A percentile compares a stretch with the other conserved stretches of the same genome.
Evolutionary conservation across 2,797 vertebrate genomes (phyloP).

Genomic region (Todus mexicanus): DNA sequence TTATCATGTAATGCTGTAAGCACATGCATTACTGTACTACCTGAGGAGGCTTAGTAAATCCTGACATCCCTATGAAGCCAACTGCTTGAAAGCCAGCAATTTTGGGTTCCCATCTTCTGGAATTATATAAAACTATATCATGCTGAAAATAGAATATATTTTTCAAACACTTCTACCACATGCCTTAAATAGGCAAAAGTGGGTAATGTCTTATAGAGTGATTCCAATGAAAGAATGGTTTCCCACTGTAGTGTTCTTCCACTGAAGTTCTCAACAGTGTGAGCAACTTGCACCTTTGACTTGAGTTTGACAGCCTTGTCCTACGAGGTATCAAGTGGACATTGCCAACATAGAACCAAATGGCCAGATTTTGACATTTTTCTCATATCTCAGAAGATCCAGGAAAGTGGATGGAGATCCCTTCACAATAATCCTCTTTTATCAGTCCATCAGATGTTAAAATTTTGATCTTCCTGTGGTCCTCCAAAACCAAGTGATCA

Average conservation of each 20-base stretch:
- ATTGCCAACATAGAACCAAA: neutral
- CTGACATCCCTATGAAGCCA: neutral
- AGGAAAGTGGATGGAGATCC: neutral
- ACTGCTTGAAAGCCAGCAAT: neutral
- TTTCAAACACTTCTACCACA: neutral
- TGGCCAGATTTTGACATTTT: neutral
- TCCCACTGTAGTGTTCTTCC: neutral
- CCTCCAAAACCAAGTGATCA: neutral
- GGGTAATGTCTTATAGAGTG: neutral
- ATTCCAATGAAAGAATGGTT: neutral
- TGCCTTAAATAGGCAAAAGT: neutral
- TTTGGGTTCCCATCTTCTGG: neutral
- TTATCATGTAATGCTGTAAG: neutral
- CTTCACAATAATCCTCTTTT: neutral
- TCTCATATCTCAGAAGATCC: neutral
- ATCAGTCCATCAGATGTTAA: rapidly evolving
- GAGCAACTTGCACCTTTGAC: neutral
- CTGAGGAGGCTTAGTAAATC: neutral
- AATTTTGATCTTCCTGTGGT: neutral
- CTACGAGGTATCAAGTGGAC: neutral
- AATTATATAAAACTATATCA: neutral
- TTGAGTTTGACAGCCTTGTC: neutral
- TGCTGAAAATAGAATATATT: neutral
- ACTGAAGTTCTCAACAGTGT: neutral
- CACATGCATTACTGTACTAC: neutral